These are phyloP conservation scores for Bombus impatiens DNA, from an alignment of 1,140 invertebrate genomes.

Conservation along the genomic window DNA sequence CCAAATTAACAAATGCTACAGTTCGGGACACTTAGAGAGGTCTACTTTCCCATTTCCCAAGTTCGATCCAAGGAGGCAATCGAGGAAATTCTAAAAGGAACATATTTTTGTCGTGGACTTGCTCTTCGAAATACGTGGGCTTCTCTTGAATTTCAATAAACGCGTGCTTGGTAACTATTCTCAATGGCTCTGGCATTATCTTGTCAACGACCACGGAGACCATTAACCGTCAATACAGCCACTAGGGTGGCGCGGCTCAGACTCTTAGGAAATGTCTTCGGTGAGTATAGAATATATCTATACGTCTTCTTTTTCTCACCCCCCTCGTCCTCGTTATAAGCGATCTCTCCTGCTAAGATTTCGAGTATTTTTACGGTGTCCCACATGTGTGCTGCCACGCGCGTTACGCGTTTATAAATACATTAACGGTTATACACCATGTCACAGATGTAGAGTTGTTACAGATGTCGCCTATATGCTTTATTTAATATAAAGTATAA, in stretches of 20 bases:
- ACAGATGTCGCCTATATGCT: neutral
- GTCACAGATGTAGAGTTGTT: neutral
- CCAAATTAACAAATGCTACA: neutral
- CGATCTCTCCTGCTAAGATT: slow-evolving; percentile 46
- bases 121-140: neutral
- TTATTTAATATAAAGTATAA: neutral
- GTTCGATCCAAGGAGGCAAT: neutral
- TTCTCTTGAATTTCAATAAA: slow-evolving; percentile 5
- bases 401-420: slow-evolving; percentile 42
- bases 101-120: neutral
- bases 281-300: slow-evolving; percentile 68
- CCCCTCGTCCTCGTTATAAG: neutral
- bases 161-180: neutral
- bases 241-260: slow-evolving; percentile 78
- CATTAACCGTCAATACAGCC: slow-evolving; percentile 77
- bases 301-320: slow-evolving; percentile 22
- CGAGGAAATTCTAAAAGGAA: neutral
- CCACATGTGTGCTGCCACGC: neutral
- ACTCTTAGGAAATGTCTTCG: slow-evolving; percentile 69
- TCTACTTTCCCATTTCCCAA: neutral
- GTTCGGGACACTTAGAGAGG: neutral
- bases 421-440: neutral
- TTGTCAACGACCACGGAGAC: slow-evolving; percentile 74
- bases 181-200: slow-evolving; percentile 75
- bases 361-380: slow-evolving; percentile 3